Evolutionary conservation across 2,797 vertebrate genomes (phyloP), one percentile per base, ranked within the genome.

Genomic region (Gouania willdenowi): DNA sequence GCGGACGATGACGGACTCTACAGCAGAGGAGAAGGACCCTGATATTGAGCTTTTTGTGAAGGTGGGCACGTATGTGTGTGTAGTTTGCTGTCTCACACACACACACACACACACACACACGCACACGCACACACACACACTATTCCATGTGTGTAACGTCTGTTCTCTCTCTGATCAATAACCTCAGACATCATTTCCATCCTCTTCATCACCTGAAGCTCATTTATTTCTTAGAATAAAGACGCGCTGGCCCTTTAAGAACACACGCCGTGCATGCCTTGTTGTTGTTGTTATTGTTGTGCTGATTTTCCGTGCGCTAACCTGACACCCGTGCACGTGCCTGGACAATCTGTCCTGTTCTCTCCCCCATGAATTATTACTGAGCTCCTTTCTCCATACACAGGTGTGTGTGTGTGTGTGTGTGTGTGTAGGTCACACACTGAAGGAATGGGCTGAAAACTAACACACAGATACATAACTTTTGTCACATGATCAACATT

Each of bases 41-140:
- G 94, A 98, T 79, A 97, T 98, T 38, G 95, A 98, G 74, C 89
- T 98, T 33, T 98, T 98, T 66, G 94, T 98, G 48, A 98, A 97
- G 94, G 95, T 98, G 69, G 65, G 75, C 12, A 21, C 41, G 21
- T 31, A 3, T 21, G 3, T 32, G 30, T 52, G 40, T 60, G 17
- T 21, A 8, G 43, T 12, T 35, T 27, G 4, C 28, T n/a, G n/a
- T n/a, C n/a, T n/a, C n/a, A n/a, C n/a, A n/a, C n/a, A n/a, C n/a
- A n/a, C n/a, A n/a, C n/a, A n/a, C n/a, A n/a, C n/a, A n/a, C n/a
- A n/a, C n/a, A n/a, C n/a, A n/a, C n/a, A n/a, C n/a, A n/a, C n/a
- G n/a, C n/a, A n/a, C n/a, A n/a, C n/a, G n/a, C n/a, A n/a, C n/a
- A n/a, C n/a, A n/a, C n/a, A n/a, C n/a, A n/a, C n/a, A n/a, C n/a